Conservation (phyloP, 2,113 vertebrate genomes). For the Colinus virginianus region DNA sequence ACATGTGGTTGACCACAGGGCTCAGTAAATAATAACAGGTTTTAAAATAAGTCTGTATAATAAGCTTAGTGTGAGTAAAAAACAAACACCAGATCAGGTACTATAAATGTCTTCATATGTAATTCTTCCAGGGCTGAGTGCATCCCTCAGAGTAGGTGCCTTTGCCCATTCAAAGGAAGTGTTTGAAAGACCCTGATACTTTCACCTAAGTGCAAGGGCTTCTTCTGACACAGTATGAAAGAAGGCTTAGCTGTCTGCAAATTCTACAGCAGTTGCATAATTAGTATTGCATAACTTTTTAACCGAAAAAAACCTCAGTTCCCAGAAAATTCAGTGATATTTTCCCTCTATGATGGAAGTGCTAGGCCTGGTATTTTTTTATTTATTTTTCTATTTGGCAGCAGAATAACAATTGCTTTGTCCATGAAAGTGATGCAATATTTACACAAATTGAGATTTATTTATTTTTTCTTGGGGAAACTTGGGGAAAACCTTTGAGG, state of each 20-base stretch:
- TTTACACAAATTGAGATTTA: neutral
- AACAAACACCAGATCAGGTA: neutral
- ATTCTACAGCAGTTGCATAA: neutral
- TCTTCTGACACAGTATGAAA: conserved; percentile 20
- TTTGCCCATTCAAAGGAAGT: conserved; percentile 15
- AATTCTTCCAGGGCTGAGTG: neutral
- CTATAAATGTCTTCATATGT: conserved; percentile 38
- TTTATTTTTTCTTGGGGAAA: neutral
- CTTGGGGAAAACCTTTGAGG: neutral
- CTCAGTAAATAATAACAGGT: conserved; percentile 29
- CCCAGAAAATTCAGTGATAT: neutral
- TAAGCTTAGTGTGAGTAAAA: conserved; percentile 28
- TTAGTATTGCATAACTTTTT: conserved; percentile 45
- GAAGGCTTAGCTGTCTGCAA: neutral
- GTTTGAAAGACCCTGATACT: conserved; percentile 22
- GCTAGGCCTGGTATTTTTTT: neutral
- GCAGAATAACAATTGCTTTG: conserved; percentile 2
- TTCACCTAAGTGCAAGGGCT: conserved; percentile 19
- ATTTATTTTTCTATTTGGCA: conserved; percentile 10
- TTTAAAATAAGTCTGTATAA: conserved; percentile 51
- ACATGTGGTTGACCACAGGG: conserved; percentile 14
- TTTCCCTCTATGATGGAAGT: conserved; percentile 31
- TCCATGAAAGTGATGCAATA: neutral
- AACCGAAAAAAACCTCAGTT: conserved; percentile 20
- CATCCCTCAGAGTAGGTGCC: neutral